Base-by-base conservation (phyloP, 2,113 vertebrate genomes). In the Marmota monax region DNA sequence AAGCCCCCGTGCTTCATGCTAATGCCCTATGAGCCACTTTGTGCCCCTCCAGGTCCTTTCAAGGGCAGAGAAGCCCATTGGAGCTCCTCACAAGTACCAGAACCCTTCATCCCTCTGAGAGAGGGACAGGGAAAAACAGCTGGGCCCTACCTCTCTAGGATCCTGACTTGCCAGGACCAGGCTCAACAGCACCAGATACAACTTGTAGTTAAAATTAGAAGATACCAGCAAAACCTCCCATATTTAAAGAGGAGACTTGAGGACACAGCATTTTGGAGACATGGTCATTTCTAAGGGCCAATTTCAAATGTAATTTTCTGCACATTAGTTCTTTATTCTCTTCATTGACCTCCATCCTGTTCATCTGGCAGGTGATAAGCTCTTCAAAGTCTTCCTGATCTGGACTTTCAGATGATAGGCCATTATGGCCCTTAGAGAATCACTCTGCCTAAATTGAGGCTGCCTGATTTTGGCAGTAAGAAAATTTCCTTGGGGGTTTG, bases 371-470 rank as follows among this genome's bases (percentile, higher is more conserved):
- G 69, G 58, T 73, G 76, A 65, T 65, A 34, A 96, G 29, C 58
- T 95, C 79, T 88, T 90, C 78, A 74, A 85, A 95, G 74, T 77
- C 63, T 84, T 92, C 56, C 93, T 88, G 88, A 80, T 96, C 56
- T 61, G 92, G 80, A 90, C 73, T 96, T 95, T 92, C 12, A 70
- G 58, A 23, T 88, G 87, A 90, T 34, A 90, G 76, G 17, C 42
- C 67, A 95, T 77, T 85, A 67, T 39, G 8, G 51, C n/a, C 70
- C 72, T 86, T 53, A 58, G 73, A 85, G 69, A 95, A 78, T 85
- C 82, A 92, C 39, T 67, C 58, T 92, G 86, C 20, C 77, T 77
- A 96, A 92, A 96, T 96, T 82, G 85, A 92, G 78, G n/a, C 76
- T 92, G 63, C 58, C 29, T 92, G 72, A 87, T 92, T 34, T 87